These are phyloP conservation scores for Acronicta aceris DNA, from an alignment of 2,888 invertebrate genomes.

Conservation along the genomic window DNA sequence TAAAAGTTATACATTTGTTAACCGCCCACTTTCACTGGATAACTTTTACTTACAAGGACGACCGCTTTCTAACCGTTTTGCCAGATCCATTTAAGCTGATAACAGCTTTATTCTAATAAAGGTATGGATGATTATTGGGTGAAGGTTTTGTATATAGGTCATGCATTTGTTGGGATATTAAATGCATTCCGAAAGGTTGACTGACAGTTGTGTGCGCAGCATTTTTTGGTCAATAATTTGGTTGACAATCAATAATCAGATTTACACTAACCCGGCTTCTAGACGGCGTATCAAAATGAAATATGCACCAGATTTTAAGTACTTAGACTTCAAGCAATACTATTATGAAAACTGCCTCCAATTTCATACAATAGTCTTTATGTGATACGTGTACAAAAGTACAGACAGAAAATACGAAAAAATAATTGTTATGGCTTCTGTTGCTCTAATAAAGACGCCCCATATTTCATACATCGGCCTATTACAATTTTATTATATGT, in stretches of 20 bases:
- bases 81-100: constrained; percentile 27
- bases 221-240: constrained; percentile 21
- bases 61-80: constrained; percentile 72
- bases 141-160: constrained; percentile 43
- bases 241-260: constrained; percentile 11
- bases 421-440: too few relatives aligned
- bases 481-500: too few relatives aligned
- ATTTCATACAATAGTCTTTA: too few relatives aligned
- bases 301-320: too few relatives aligned
- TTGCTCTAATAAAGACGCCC: too few relatives aligned
- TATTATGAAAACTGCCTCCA: too few relatives aligned
- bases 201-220: constrained; percentile 29
- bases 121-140: constrained; percentile 33
- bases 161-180: constrained; percentile 19
- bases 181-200: constrained; percentile 43
- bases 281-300: too few relatives aligned
- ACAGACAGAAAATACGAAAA: too few relatives aligned
- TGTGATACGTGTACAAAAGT: too few relatives aligned
- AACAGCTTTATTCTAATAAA: constrained; percentile 23
- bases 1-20: constrained; percentile 46
- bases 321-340: too few relatives aligned
- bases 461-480: too few relatives aligned
- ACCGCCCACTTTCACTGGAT: constrained; percentile 74
- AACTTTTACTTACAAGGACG: constrained; percentile 80
- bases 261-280: too few relatives aligned